These are phyloP conservation scores for Allacma fusca DNA, from an alignment of 2,888 invertebrate genomes.

Conservation along the genomic window DNA sequence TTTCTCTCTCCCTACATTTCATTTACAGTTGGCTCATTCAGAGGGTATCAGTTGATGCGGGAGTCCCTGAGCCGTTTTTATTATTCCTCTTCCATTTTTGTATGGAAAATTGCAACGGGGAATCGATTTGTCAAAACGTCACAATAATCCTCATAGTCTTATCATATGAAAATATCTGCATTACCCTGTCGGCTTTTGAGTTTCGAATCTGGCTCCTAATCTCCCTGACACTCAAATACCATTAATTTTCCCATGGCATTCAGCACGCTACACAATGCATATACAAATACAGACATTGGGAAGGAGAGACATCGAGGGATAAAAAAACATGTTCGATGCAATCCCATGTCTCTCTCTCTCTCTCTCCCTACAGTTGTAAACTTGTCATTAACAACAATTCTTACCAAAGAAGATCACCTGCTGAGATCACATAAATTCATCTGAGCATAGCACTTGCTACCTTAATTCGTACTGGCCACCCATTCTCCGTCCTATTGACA, in stretches of 20 bases:
- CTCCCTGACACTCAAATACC: background rate
- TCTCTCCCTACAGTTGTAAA: background rate
- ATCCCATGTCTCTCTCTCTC: slow-evolving; percentile 6
- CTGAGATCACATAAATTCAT: slow-evolving; percentile 13
- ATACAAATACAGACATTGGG: too few relatives aligned
- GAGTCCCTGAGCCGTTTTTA: too few relatives aligned
- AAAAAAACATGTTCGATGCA: background rate
- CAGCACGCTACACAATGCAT: background rate
- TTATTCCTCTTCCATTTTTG: too few relatives aligned
- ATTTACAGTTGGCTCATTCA: background rate
- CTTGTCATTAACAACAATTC: slow-evolving; percentile 31
- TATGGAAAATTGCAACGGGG: too few relatives aligned
- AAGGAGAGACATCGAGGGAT: too few relatives aligned
- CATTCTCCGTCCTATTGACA: background rate
- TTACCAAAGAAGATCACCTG: slow-evolving; percentile 25
- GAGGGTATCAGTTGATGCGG: too few relatives aligned
- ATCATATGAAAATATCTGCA: slow-evolving; percentile 12
- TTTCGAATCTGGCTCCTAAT: background rate
- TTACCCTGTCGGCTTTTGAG: background rate
- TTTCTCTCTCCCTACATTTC: background rate
- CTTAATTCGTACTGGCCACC: slow-evolving; percentile 20
- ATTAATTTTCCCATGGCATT: slow-evolving; percentile 2
- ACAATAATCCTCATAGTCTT: slow-evolving; percentile 10
- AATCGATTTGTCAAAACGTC: slow-evolving; percentile 17
- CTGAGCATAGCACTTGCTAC: background rate